phyloP scores from a whole-genome alignment of 2,797 vertebrate genomes.

The Protonibea diacanthus region DNA sequence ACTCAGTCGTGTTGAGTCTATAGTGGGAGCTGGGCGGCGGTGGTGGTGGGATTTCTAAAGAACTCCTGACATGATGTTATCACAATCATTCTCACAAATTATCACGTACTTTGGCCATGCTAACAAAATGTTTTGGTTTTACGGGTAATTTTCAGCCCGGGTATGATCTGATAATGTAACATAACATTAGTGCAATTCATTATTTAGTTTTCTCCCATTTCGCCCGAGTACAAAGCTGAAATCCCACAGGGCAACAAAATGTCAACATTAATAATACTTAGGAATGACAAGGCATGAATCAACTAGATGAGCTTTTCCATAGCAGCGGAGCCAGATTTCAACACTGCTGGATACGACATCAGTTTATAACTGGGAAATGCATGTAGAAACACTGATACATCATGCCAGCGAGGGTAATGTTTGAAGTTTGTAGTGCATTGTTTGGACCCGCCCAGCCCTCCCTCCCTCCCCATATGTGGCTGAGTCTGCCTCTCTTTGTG shows the following conservation, averaged over 20 bases:
- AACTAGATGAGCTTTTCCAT: constrained; percentile 64
- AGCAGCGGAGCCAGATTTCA: constrained; percentile 52
- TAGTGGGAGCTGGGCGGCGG: not conserved
- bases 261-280: constrained; percentile 80
- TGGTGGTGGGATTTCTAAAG: constrained; percentile 38
- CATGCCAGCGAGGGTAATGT: constrained; percentile 23
- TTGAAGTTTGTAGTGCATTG: constrained; percentile 40
- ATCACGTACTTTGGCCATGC: constrained; percentile 60
- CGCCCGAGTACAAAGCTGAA: constrained; percentile 60
- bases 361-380: constrained; percentile 41
- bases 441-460: constrained; percentile 34
- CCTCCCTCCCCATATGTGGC: constrained; percentile 30
- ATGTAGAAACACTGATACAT: constrained; percentile 41
- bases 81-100: constrained; percentile 73
- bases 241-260: constrained; percentile 70
- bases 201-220: constrained; percentile 74
- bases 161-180: constrained; percentile 77
- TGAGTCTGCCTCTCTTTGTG: constrained; percentile 68
- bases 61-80: constrained; percentile 75
- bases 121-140: constrained; percentile 70
- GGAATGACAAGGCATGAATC: constrained; percentile 76
- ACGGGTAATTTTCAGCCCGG: constrained; percentile 56
- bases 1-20: constrained; percentile 71
- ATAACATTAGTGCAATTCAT: constrained; percentile 78
- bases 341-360: constrained; percentile 34